Base-by-base conservation (phyloP, 2,888 invertebrate species). In the Camptogramma bilineatum region DNA sequence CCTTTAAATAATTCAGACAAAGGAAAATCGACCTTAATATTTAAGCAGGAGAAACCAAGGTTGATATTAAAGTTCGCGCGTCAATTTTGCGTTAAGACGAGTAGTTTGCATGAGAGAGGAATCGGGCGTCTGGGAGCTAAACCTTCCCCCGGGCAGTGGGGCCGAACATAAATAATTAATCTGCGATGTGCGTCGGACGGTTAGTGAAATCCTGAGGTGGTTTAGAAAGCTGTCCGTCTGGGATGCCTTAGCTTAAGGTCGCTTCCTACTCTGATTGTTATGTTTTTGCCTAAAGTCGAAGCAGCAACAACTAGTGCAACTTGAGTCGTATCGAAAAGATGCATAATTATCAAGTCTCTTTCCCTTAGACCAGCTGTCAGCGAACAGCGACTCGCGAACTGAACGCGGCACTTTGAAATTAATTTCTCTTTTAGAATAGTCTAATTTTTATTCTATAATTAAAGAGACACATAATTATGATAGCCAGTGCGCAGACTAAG, bases 121-220 rank as follows among this genome's bases (percentile, higher is more conserved):
- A 86, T 87, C 86, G 83, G 85, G 80, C 85, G 91, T 91, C 92
- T 92, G 90, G 89, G 84, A 84, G 87, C 86, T 90, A 89, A 91
- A 87, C 82, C 90, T 86, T 80, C 86, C 88, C 87, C 77, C 74
- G 79, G 86, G 79, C 83, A 82, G 80, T 76, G 83, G 82, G 88
- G 84, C 81, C 77, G 82, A 79, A 85, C 87, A 88, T 93, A 92
- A 92, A 93, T 93, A 92, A 92, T 92, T 92, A 91, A 93, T 92
- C 91, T 91, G 82, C 87, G 85, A 88, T 90, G 88, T 88, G 85
- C 88, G 87, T 82, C 83, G 83, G 80, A 77, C 81, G 87, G 87
- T 87, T 88, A 81, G 81, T 79, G 88, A 86, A 91, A 91, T 89
- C 91, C 85, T 82, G 73, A 74, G 78, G 82, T 73, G 86, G 85